Evolutionary conservation across 2,797 vertebrate genomes (phyloP).

Genomic region (Rhinichthys osculus): DNA sequence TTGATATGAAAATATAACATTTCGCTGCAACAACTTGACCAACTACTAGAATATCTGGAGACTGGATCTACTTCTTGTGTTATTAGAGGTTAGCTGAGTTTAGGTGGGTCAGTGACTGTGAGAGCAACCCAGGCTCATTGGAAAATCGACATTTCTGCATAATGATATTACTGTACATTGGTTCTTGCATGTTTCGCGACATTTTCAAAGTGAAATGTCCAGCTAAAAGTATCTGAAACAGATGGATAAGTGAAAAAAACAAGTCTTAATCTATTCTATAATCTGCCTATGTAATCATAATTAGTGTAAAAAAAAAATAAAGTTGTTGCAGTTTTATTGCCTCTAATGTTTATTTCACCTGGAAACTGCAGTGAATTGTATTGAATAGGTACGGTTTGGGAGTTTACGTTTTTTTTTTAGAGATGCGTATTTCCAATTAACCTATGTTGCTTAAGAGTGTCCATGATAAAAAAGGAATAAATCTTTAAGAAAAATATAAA

Average conservation of each 20-base stretch:
- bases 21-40: slow-evolving; percentile 40
- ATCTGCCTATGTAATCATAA: background rate
- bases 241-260: background rate
- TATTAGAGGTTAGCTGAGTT: slow-evolving; percentile 30
- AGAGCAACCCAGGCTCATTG: background rate
- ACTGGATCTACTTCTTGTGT: slow-evolving; percentile 6
- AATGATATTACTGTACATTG: background rate
- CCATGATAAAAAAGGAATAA: too few relatives aligned
- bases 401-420: background rate
- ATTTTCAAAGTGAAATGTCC: background rate
- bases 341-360: background rate
- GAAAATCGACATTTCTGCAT: background rate
- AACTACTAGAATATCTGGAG: slow-evolving; percentile 36
- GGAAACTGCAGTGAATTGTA: background rate
- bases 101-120: background rate
- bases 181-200: background rate
- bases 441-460: too few relatives aligned
- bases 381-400: background rate
- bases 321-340: background rate
- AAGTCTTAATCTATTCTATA: background rate
- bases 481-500: too few relatives aligned
- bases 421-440: too few relatives aligned
- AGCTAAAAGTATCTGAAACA: too few relatives aligned
- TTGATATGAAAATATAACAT: slow-evolving; percentile 57
- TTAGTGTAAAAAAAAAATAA: background rate